Evolutionary conservation across 2,888 invertebrate genomes (phyloP), one percentile per base, ranked within the genome.

Genomic region (Teinopalpus imperialis): DNA sequence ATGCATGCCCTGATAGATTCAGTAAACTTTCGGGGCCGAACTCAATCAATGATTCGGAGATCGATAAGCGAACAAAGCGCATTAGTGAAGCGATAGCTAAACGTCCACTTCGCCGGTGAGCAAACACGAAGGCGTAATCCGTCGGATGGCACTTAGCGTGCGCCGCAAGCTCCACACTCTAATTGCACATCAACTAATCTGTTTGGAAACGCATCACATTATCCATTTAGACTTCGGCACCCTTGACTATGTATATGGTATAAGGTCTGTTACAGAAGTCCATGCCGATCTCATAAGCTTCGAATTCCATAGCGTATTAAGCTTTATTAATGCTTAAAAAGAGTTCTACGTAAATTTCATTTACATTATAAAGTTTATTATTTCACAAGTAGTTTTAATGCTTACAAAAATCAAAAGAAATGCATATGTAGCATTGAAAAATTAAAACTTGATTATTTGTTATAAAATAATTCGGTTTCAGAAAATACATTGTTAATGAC

Each of bases 141-240:
- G 74, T 69, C 70, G 73, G 74, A 67, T 77, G 73, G 81, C 87
- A 87, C 88, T 86, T 82, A 86, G 74, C 60, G 69, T 60, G 67
- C 66, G 69, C 85, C 85, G 61, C 87, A 82, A 85, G 75, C 82
- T 68, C 70, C 66, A 61, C 69, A 70, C 79, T 77, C 79, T 85
- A 86, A 88, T 83, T 81, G 86, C 78, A 72, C 67, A 66, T 66
- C 69, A 73, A 76, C 76, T 85, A 85, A 87, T 82, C 88, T 86
- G 82, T 81, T 79, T 80, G 77, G 64, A 55, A 75, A 78, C 74
- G 78, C 79, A 76, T 74, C 69, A 63, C 62, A 74, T 78, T 59
- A 57, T 54, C 45, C 48, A 55, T 59, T 60, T 53, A 47, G 49
- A 49, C 47, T 48, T 40, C 51, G 51, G 50, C 43, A 47, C 45